Percentiles rank a stretch among this genome's conserved stretches.
These are phyloP conservation scores for Brachymystax lenok DNA, from an alignment of 2,797 vertebrate genomes.

Conservation along the genomic window DNA sequence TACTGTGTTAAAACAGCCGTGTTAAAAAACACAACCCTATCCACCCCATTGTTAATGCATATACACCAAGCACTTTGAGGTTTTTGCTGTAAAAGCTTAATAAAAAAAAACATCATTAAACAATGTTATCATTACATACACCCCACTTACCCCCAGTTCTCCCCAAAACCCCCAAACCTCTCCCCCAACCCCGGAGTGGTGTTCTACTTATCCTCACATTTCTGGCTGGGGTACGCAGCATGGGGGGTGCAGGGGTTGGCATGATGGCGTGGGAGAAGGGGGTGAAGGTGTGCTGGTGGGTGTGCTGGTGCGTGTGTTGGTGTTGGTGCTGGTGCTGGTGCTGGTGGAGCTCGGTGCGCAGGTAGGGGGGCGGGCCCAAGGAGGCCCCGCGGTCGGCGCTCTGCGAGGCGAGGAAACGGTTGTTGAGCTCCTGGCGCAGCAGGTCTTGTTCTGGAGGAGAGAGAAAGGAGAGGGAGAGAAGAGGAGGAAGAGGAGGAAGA, in stretches of 20 bases:
- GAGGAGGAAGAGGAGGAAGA: conserved; percentile 4
- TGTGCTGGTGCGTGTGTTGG: conserved; percentile 99
- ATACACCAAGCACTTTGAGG: conserved; percentile 13
- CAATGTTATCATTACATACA: conserved; percentile 7
- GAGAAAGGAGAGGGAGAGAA: conserved; percentile 4
- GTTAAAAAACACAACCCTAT: conserved; percentile 14
- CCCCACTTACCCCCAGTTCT: not conserved
- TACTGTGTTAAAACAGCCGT: conserved; percentile 36
- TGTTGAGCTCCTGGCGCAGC: conserved; percentile 97
- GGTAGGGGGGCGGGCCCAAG: conserved; percentile 90
- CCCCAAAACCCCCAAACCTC: conserved; percentile 21
- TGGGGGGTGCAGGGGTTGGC: conserved; percentile 96
- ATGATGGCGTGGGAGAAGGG: conserved; percentile 98
- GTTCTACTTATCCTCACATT: conserved; percentile 97
- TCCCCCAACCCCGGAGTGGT: conserved; percentile 59
- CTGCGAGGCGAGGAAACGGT: conserved; percentile 95
- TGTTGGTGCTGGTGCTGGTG: conserved; percentile 94
- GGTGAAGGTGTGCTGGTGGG: conserved; percentile 99
- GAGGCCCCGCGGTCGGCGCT: conserved; percentile 92
- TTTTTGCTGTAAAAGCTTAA: conserved; percentile 7
- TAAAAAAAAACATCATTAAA: not conserved
- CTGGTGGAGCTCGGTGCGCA: conserved; percentile 98
- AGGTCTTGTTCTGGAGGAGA: conserved; percentile 91
- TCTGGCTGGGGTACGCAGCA: conserved; percentile 99
- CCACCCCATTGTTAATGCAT: conserved; percentile 25